Evolutionary conservation across 2,797 vertebrate genomes (phyloP).

Genomic region (Leucoraja ocellata): DNA sequence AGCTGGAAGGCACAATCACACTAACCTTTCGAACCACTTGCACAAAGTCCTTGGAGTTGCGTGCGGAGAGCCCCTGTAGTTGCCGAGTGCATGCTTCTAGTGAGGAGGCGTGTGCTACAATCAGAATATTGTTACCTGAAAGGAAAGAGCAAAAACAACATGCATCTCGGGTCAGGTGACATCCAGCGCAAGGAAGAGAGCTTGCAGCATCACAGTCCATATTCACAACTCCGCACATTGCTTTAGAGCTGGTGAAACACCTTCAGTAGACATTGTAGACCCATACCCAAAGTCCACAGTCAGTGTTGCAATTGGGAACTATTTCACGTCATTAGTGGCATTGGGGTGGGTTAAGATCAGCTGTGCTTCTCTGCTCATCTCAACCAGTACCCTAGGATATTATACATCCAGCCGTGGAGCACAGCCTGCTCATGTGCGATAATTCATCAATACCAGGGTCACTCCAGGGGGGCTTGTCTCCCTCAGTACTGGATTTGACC

Average conservation of each 20-base stretch:
- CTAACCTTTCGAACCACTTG: conserved; percentile 95
- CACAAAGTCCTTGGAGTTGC: conserved; percentile 96
- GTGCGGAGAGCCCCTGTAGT: conserved; percentile 85
- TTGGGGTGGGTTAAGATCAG: no score
- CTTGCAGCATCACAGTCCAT: not conserved
- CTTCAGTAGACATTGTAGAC: no score
- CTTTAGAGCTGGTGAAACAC: not conserved
- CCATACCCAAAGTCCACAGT: not conserved
- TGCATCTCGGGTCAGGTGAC: conserved; percentile 11
- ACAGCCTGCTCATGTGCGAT: no score
- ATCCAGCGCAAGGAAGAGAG: not conserved
- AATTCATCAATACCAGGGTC: no score
- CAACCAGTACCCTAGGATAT: no score
- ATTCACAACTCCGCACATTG: not conserved
- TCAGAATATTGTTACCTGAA: conserved; percentile 87
- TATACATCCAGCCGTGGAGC: no score
- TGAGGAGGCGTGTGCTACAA: conserved; percentile 94
- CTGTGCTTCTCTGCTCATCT: no score
- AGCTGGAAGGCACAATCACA: not conserved
- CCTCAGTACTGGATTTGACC: no score
- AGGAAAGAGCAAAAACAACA: conserved; percentile 41
- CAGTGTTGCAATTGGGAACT: not conserved
- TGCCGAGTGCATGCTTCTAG: conserved; percentile 96
- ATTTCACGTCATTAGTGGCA: not conserved
- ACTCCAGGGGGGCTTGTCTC: no score